These are phyloP conservation scores for Acrocephalus arundinaceus DNA, from an alignment of 2,113 vertebrate species.

Conservation along the genomic window DNA sequence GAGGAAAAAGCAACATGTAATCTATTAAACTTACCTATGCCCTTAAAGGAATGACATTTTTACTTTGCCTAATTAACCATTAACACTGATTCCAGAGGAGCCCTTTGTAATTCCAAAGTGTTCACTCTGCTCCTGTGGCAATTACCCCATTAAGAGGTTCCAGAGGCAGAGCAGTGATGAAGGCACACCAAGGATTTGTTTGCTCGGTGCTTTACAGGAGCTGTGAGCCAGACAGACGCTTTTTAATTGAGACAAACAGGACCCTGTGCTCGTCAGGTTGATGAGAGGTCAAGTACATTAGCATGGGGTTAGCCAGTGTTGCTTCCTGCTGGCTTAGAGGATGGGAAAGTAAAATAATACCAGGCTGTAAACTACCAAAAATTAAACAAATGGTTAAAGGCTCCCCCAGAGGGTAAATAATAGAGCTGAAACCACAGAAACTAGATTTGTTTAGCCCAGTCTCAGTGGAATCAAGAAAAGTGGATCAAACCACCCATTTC, in stretches of 20 bases:
- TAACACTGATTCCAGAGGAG: neutral
- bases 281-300: neutral
- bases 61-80: conserved; percentile 7
- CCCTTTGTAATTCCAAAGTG: neutral
- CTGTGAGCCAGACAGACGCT: neutral
- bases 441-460: neutral
- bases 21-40: neutral
- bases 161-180: neutral
- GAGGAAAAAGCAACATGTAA: neutral
- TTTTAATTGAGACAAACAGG: neutral
- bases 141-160: neutral
- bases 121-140: neutral
- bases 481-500: neutral
- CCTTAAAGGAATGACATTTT: neutral
- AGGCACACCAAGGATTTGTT: neutral
- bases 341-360: neutral
- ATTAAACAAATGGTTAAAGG: neutral
- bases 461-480: neutral
- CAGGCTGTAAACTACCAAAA: neutral
- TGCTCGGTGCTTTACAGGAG: neutral
- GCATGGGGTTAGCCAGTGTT: neutral
- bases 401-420: neutral
- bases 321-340: neutral
- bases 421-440: neutral
- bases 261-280: neutral